These are phyloP conservation scores for Falco naumanni DNA, from an alignment of 2,797 vertebrate species.

Conservation along the genomic window DNA sequence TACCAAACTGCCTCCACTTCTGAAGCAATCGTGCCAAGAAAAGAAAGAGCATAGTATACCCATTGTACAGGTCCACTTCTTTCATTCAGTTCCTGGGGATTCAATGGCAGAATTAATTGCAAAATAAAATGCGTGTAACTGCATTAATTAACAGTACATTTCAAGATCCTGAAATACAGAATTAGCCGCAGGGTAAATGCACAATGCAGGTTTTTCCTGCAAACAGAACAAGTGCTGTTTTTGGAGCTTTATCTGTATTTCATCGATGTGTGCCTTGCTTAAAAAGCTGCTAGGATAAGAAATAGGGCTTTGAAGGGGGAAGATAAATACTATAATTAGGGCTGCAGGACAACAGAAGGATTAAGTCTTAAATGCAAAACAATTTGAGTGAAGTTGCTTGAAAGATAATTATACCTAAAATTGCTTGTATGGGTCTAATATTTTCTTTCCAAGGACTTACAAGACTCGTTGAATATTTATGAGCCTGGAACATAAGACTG, in stretches of 20 bases:
- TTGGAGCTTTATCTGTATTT: not conserved
- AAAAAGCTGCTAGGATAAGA: not conserved
- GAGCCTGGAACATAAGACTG: not conserved
- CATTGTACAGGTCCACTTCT: not conserved
- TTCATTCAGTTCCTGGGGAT: not conserved
- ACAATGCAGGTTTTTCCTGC: not conserved
- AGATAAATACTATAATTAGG: constrained; percentile 28
- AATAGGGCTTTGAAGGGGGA: not conserved
- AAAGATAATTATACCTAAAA: constrained; percentile 44
- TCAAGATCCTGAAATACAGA: not conserved
- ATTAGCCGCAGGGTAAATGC: not conserved
- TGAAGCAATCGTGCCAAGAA: not conserved
- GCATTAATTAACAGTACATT: constrained; percentile 36
- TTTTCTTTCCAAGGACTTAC: constrained; percentile 41
- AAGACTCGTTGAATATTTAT: constrained; percentile 61
- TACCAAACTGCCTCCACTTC: not conserved
- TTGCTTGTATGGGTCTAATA: constrained; percentile 14
- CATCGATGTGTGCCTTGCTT: not conserved
- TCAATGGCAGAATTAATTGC: not conserved
- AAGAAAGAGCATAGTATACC: not conserved
- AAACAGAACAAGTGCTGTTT: constrained; percentile 4
- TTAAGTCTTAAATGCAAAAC: constrained; percentile 44
- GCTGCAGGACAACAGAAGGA: constrained; percentile 52
- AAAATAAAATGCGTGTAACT: not conserved
- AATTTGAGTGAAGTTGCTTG: constrained; percentile 7